phyloP scores from a whole-genome alignment of 35 echinoderm and acorn worm species.

The Ptychodera flava region DNA sequence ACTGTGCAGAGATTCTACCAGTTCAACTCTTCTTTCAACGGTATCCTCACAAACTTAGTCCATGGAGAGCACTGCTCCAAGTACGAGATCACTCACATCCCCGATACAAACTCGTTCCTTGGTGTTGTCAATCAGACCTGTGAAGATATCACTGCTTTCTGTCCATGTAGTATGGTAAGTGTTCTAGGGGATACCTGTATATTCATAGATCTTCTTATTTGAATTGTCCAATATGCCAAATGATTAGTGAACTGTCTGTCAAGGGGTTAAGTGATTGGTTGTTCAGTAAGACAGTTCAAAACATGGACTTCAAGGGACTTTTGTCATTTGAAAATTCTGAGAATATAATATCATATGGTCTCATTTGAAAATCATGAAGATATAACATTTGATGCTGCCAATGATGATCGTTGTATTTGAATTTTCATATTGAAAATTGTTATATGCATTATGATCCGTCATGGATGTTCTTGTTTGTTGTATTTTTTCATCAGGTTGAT shows the following conservation, averaged over 20 bases:
- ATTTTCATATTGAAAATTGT: too few species aligned
- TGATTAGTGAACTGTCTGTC: too few species aligned
- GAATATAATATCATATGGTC: background rate
- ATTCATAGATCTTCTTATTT: too few species aligned
- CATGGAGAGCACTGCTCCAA: slow-evolving; percentile 85
- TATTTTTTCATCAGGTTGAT: slow-evolving; percentile 84
- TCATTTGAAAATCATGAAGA: background rate
- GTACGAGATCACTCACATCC: slow-evolving; percentile 78
- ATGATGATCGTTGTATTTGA: too few species aligned
- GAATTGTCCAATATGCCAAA: too few species aligned
- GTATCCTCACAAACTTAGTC: slow-evolving; percentile 66
- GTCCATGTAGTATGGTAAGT: slow-evolving; percentile 98
- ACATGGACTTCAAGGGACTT: background rate
- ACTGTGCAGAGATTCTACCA: slow-evolving; percentile 91
- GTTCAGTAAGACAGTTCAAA: too few species aligned
- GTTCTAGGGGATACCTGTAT: too few species aligned
- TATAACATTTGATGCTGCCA: too few species aligned
- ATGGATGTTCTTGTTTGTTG: too few species aligned
- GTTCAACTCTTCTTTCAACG: slow-evolving; percentile 87
- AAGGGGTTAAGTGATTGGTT: too few species aligned
- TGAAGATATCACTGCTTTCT: slow-evolving; percentile 79
- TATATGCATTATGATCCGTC: too few species aligned
- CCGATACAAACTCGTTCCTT: slow-evolving; percentile 85
- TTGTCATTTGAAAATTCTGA: background rate
- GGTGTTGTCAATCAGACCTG: slow-evolving; percentile 96